Conservation (phyloP, 1,140 invertebrate genomes). For the Solenopsis invicta region DNA sequence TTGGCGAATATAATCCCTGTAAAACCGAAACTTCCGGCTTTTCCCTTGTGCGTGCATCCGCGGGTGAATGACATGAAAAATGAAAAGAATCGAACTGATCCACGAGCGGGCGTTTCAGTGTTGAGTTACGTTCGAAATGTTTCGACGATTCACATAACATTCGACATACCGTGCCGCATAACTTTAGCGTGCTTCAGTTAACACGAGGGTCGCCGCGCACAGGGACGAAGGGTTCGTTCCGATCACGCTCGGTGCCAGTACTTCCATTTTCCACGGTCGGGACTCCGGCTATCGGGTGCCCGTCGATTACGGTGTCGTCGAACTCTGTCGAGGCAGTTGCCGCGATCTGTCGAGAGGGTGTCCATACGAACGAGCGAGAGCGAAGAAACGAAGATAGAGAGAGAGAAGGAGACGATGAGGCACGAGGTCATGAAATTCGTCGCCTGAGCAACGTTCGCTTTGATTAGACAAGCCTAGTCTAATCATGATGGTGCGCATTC, state of each 20-base stretch:
- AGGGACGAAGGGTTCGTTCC: conserved; percentile 38
- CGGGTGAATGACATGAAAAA: not conserved
- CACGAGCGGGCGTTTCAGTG: not conserved
- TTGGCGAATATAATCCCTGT: not conserved
- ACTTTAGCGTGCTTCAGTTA: not conserved
- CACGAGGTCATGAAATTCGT: conserved; percentile 62
- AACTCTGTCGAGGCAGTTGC: conserved; percentile 38
- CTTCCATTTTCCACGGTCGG: conserved; percentile 63
- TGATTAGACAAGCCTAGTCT: conserved; percentile 57
- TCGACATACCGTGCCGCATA: not conserved
- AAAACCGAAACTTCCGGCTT: not conserved
- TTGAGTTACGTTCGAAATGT: conserved; percentile 31
- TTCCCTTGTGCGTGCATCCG: not conserved
- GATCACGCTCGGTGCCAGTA: conserved; percentile 28
- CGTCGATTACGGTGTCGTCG: conserved; percentile 63
- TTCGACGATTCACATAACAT: conserved; percentile 27
- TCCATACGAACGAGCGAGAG: conserved; percentile 54
- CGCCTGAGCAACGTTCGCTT: conserved; percentile 43
- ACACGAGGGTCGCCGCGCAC: not conserved
- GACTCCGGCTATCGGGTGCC: conserved; percentile 9
- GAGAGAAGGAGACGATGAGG: not conserved
- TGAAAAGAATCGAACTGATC: conserved; percentile 1
- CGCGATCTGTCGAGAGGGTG: conserved; percentile 42
- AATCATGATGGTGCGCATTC: conserved; percentile 69
- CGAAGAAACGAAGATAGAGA: conserved; percentile 19